These are phyloP conservation scores for Philhelius pedissequus DNA, from an alignment of 2,888 invertebrate genomes.

Conservation along the genomic window DNA sequence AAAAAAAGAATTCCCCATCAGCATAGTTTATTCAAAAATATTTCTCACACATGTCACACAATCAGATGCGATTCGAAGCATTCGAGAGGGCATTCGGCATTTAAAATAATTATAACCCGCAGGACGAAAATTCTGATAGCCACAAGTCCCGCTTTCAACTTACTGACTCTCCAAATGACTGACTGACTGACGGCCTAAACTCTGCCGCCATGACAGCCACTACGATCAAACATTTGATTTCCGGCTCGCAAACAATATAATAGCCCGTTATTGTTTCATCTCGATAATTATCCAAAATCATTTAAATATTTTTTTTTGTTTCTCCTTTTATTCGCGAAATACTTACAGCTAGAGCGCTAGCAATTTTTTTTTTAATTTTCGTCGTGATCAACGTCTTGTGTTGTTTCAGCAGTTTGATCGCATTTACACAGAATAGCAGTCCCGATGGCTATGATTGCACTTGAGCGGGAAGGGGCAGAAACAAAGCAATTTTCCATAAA, in stretches of 20 bases:
- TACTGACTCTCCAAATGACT: slow-evolving; percentile 46
- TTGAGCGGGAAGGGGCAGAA: background rate
- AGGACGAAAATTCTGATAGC: slow-evolving; percentile 40
- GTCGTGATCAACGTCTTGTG: slow-evolving; percentile 48
- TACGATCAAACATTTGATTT: slow-evolving; percentile 68
- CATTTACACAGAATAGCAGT: slow-evolving; percentile 24
- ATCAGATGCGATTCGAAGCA: slow-evolving; percentile 45
- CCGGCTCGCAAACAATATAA: slow-evolving; percentile 68
- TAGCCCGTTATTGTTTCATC: slow-evolving; percentile 69
- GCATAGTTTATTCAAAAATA: slow-evolving; percentile 22
- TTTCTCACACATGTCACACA: slow-evolving; percentile 65
- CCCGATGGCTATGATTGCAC: too few species aligned
- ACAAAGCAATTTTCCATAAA: slow-evolving; percentile 59
- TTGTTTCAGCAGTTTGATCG: slow-evolving; percentile 42
- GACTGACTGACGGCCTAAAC: slow-evolving; percentile 65
- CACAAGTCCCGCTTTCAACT: slow-evolving; percentile 39
- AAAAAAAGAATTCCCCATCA: background rate
- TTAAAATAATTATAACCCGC: slow-evolving; percentile 67
- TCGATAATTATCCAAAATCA: slow-evolving; percentile 69
- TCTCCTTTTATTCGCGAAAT: slow-evolving; percentile 14
- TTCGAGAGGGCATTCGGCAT: slow-evolving; percentile 56
- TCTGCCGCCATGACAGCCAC: slow-evolving; percentile 61
- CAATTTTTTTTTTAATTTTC: slow-evolving; percentile 55
- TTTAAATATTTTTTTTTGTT: slow-evolving; percentile 51
- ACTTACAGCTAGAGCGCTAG: slow-evolving; percentile 31